Conservation (phyloP, 2,113 vertebrate species). For the Hippoglossus stenolepis region DNA sequence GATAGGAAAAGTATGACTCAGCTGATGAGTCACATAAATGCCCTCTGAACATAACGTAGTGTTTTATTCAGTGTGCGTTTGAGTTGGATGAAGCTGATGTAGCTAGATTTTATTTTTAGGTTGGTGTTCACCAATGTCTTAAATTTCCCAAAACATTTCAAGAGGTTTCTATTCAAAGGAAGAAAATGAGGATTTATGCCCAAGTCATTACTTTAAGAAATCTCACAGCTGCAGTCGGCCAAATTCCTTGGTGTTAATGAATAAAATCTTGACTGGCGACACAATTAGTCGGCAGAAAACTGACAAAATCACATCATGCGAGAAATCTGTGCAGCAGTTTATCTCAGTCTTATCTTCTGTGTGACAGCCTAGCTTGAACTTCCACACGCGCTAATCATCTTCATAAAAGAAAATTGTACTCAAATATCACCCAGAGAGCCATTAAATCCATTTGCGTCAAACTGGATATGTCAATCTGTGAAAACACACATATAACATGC, state of each 20-base stretch:
- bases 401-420: slow-evolving; percentile 3
- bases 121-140: background rate
- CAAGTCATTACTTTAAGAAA: slow-evolving; percentile 41
- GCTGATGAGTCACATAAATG: slow-evolving; percentile 61
- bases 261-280: slow-evolving; percentile 22
- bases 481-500: background rate
- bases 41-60: slow-evolving; percentile 42
- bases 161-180: background rate
- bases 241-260: slow-evolving; percentile 34
- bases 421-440: background rate
- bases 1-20: slow-evolving; percentile 61
- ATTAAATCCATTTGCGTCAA: slow-evolving; percentile 9
- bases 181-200: slow-evolving; percentile 8
- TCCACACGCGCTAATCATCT: background rate
- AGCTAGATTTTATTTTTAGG: slow-evolving; percentile 22
- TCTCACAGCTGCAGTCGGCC: slow-evolving; percentile 29
- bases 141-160: slow-evolving; percentile 12
- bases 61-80: slow-evolving; percentile 51
- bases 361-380: background rate
- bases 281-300: slow-evolving; percentile 17
- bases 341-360: slow-evolving; percentile 5
- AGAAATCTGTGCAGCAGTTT: slow-evolving; percentile 5
- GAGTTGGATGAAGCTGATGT: slow-evolving; percentile 26
- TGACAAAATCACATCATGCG: background rate
- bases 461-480: slow-evolving; percentile 20